phyloP scores from a whole-genome alignment of 2,797 vertebrate genomes.

The Australoheros facetus region DNA sequence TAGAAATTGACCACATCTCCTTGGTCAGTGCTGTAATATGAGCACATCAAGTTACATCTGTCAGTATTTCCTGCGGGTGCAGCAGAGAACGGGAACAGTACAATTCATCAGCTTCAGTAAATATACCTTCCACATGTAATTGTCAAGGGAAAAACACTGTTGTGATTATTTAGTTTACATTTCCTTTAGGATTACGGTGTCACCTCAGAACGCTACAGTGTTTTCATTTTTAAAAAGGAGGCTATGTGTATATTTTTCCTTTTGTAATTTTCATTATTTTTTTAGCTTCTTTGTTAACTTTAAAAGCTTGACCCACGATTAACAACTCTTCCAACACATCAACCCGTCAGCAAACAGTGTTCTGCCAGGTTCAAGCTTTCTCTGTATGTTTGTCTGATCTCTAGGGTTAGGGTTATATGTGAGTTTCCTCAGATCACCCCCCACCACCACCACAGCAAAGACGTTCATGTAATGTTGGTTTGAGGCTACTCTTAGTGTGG shows the following conservation, averaged over 20 bases:
- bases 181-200: neutral
- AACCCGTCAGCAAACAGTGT: neutral
- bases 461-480: neutral
- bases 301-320: neutral
- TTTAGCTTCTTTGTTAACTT: neutral
- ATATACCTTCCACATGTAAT: neutral
- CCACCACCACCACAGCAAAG: neutral
- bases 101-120: constrained; percentile 1
- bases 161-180: neutral
- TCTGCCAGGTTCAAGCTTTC: neutral
- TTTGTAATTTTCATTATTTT: neutral
- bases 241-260: neutral
- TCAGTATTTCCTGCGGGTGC: neutral
- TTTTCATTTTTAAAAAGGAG: neutral
- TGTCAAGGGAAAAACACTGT: neutral
- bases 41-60: neutral
- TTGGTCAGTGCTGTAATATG: neutral
- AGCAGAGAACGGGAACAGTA: neutral
- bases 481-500: neutral
- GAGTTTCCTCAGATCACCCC: constrained; percentile 5
- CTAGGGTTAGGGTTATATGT: too few species aligned
- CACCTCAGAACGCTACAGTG: neutral
- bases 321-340: neutral
- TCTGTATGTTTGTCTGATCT: constrained; percentile 7
- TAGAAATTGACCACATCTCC: neutral